These are phyloP conservation scores for Pelecanus crispus DNA, from an alignment of 2,113 vertebrate species.

Conservation along the genomic window DNA sequence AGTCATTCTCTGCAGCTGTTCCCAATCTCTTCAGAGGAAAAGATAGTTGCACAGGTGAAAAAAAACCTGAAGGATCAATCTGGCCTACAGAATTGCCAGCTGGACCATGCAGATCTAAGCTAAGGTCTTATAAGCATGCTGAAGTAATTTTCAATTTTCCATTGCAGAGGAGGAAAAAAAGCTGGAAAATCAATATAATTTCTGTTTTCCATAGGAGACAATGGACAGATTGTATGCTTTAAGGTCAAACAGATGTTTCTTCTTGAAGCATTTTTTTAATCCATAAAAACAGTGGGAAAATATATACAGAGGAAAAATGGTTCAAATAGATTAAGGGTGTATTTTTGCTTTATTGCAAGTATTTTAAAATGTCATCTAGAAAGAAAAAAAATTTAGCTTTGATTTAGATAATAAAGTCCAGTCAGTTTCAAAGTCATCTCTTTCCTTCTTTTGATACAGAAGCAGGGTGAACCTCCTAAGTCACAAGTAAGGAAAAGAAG, in stretches of 20 bases:
- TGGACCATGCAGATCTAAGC: not conserved
- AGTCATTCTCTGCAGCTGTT: not conserved
- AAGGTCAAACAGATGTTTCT: constrained; percentile 53
- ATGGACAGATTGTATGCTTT: not conserved
- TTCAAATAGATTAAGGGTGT: not conserved
- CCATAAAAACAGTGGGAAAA: constrained; percentile 6
- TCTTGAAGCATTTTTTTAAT: not conserved
- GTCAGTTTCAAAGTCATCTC: not conserved
- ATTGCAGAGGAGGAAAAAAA: not conserved
- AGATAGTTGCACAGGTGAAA: not conserved
- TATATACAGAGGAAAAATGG: not conserved
- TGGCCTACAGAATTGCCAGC: not conserved
- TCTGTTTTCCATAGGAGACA: constrained; percentile 21
- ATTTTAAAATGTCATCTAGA: not conserved
- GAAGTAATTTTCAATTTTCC: constrained; percentile 30
- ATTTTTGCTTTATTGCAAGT: constrained; percentile 17
- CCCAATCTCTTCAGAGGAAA: not conserved
- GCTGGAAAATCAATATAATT: constrained; percentile 26
- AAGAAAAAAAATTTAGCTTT: not conserved
- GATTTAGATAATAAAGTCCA: not conserved
- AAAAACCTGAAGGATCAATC: not conserved
- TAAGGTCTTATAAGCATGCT: not conserved
- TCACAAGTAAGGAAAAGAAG: not conserved
- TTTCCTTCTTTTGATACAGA: not conserved
- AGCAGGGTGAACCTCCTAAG: not conserved